Base-by-base conservation (phyloP, 2,888 invertebrate genomes). In the Podabrus alpinus region DNA sequence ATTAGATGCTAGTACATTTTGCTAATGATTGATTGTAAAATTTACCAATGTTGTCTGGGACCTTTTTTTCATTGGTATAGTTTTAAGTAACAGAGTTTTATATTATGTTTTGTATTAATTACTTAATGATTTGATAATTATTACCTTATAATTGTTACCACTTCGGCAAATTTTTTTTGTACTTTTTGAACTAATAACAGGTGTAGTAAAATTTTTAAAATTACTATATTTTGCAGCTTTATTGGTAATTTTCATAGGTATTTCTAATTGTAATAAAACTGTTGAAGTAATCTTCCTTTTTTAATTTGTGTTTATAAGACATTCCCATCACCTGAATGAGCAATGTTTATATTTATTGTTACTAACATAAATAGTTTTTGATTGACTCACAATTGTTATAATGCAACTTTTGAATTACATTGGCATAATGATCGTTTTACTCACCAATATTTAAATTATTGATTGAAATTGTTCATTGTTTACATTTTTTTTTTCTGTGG, bases 81-180 rank as follows among this genome's bases (percentile, higher is more conserved):
- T 75, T 59, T 69, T 75, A 75, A 75, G 71, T 72, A 21, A 69
- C 75, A 72, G 72, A 75, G 69, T 59, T 75, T 72, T 75, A 75
- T 75, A 75, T 62, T 15, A 75, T 69, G 75, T 75, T 72, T 72
- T 69, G 59, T 66, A 69, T 66, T 73, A 69, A 59, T 60, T 74
- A 73, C 60, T 73, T 15, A 68, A 73, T 67, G 24, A 68, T 70
- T 73, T 75, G 72, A 77, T 78, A 75, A 77, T 79, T 64, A 3
- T 64, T 79, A 79, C 79, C 79, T n/a, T n/a, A 78, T 74, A 72
- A 45, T 77, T 77, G 79, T 79, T 79, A 79, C 79, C 79, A 79
- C 71, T 76, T 76, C 64, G 62, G 73, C 68, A 68, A 74, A n/a
- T n/a, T 74, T 75, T 70, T 78, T 75, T 73, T 76, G 60, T 76